A percentile compares a stretch with the other conserved stretches of the same genome.
phyloP scores from a whole-genome alignment of 2,888 invertebrate species.

The Eulithis testata region DNA sequence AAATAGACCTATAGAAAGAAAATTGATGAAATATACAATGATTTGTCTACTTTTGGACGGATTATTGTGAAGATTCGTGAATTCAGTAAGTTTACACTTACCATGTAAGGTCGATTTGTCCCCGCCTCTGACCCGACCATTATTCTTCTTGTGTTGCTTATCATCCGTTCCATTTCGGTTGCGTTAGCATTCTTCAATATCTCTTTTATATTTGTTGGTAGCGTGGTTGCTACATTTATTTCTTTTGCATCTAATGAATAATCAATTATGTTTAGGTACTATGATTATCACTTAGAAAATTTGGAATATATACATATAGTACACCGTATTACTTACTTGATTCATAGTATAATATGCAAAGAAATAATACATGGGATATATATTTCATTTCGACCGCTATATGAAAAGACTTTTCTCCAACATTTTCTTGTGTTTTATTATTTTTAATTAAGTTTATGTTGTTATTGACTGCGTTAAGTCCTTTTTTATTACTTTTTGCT shows the following conservation, averaged over 20 bases:
- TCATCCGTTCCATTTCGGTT: conserved; percentile 45
- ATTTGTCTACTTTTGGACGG: background rate
- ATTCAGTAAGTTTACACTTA: conserved; percentile 31
- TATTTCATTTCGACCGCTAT: conserved; percentile 34
- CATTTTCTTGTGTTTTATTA: conserved; percentile 12
- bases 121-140: conserved; percentile 54
- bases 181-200: conserved; percentile 55
- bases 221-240: conserved; percentile 52
- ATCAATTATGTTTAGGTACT: background rate
- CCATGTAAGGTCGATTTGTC: conserved; percentile 67
- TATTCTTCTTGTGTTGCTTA: conserved; percentile 65
- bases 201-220: conserved; percentile 53
- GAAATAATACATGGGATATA: conserved; percentile 13
- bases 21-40: background rate
- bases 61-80: too few species aligned
- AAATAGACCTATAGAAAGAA: conserved; percentile 59
- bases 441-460: conserved; percentile 19
- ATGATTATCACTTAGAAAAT: too few species aligned
- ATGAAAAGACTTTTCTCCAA: conserved; percentile 25
- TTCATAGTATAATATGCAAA: conserved; percentile 16
- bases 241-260: conserved; percentile 49
- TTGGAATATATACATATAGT: background rate
- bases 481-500: conserved; percentile 11
- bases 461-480: conserved; percentile 15
- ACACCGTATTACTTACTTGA: conserved; percentile 18